phyloP scores from a whole-genome alignment of 2,888 invertebrate genomes.

The Mythimna ferrago region DNA sequence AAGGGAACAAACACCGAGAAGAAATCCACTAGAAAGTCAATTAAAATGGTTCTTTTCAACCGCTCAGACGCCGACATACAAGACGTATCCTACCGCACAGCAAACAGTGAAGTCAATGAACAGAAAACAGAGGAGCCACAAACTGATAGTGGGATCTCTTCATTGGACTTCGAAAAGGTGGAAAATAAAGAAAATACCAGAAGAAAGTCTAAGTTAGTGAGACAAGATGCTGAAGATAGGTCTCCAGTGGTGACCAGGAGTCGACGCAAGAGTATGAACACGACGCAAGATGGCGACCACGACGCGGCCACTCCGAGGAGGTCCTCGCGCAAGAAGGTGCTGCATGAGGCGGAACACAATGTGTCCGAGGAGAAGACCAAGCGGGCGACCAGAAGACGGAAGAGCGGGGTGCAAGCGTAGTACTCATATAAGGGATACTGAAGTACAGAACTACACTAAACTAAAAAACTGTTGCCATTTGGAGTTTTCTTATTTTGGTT shows the following conservation, averaged over 20 bases:
- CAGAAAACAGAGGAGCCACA: constrained; percentile 28
- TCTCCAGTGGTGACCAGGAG: constrained; percentile 76
- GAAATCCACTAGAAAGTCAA: constrained; percentile 78
- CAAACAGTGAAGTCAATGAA: constrained; percentile 37
- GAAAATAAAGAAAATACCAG: constrained; percentile 73
- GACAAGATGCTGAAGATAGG: constrained; percentile 75
- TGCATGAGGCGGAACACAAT: constrained; percentile 67
- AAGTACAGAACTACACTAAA: neutral
- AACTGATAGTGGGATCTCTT: constrained; percentile 63
- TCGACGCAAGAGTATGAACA: constrained; percentile 73
- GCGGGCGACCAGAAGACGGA: constrained; percentile 66
- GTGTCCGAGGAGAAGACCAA: constrained; percentile 61
- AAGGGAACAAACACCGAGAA: constrained; percentile 73
- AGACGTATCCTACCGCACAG: constrained; percentile 44
- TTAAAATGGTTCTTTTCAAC: constrained; percentile 82
- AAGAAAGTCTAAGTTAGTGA: constrained; percentile 66
- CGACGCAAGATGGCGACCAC: constrained; percentile 46
- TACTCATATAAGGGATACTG: constrained; percentile 5
- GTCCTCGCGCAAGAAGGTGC: constrained; percentile 66
- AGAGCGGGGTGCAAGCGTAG: constrained; percentile 49
- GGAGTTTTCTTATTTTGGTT: neutral
- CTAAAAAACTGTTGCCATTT: constrained; percentile 10
- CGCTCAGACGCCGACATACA: constrained; percentile 65
- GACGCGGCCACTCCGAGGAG: constrained; percentile 57
- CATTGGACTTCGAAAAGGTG: constrained; percentile 67